Evolutionary conservation across 2,888 invertebrate genomes (phyloP).

Genomic region (Tinea pellionella): DNA sequence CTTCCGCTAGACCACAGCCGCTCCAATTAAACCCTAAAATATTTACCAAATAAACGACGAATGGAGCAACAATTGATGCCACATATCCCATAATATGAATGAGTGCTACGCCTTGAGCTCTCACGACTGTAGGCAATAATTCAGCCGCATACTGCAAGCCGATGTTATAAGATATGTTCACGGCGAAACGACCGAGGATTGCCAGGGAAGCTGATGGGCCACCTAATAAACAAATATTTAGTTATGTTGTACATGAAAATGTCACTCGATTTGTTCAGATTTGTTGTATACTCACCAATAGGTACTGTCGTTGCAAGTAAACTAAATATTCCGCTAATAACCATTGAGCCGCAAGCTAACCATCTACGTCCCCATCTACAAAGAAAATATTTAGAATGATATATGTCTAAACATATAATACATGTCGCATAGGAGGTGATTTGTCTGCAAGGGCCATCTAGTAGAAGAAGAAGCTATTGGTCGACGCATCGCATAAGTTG

Average conservation of each 20-base stretch:
- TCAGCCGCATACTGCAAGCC: slow-evolving; percentile 92
- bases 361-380: slow-evolving; percentile 87
- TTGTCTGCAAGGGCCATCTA: too few relatives aligned
- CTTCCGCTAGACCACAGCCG: too few relatives aligned
- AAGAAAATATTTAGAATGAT: too few relatives aligned
- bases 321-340: slow-evolving; percentile 83
- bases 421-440: too few relatives aligned
- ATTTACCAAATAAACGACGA: slow-evolving; percentile 84
- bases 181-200: slow-evolving; percentile 85
- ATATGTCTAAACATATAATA: too few relatives aligned
- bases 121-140: slow-evolving; percentile 85
- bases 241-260: background rate
- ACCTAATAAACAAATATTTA: slow-evolving; percentile 47
- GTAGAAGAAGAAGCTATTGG: too few relatives aligned
- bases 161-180: slow-evolving; percentile 91
- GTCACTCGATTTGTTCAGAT: too few relatives aligned
- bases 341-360: slow-evolving; percentile 86
- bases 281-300: slow-evolving; percentile 69
- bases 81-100: slow-evolving; percentile 92
- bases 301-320: slow-evolving; percentile 81
- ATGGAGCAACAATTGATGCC: slow-evolving; percentile 84
- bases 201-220: slow-evolving; percentile 81
- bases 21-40: background rate
- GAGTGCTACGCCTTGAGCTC: slow-evolving; percentile 87
- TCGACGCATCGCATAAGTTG: too few relatives aligned